Evolutionary conservation across 2,113 vertebrate species (phyloP).

Genomic region (Actenoides lindsayi): DNA sequence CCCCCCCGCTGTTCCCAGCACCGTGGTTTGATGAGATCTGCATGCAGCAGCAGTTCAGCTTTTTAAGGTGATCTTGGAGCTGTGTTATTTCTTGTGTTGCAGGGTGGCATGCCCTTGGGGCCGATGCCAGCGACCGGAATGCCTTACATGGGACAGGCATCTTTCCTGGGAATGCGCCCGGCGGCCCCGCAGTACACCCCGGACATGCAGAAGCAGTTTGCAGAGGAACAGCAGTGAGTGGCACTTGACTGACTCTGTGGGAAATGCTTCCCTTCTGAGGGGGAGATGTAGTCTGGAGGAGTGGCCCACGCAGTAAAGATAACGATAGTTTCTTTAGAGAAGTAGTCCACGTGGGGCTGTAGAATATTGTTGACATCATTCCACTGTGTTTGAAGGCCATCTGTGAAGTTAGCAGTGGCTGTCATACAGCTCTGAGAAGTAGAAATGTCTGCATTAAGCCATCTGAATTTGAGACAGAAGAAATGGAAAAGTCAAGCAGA

Average conservation of each 20-base stretch:
- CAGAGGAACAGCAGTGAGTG: slow-evolving; percentile 96
- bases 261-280: neutral
- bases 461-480: neutral
- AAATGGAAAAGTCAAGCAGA: neutral
- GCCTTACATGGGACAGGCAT: slow-evolving; percentile 89
- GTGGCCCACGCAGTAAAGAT: too few relatives aligned
- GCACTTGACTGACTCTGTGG: accelerated
- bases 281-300: neutral
- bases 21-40: accelerated
- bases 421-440: neutral
- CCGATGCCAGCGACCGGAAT: slow-evolving; percentile 86
- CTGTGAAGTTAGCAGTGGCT: neutral
- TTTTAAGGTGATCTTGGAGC: neutral
- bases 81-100: neutral
- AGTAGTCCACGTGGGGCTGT: neutral
- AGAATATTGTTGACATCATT: neutral
- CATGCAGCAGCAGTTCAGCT: neutral
- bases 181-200: slow-evolving; percentile 86
- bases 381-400: neutral
- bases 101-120: slow-evolving; percentile 91
- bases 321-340: neutral
- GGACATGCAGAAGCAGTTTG: slow-evolving; percentile 97
- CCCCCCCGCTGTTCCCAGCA: accelerated
- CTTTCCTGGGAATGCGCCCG: slow-evolving; percentile 90
- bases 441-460: neutral